A percentile compares a stretch with the other conserved stretches of the same genome.
Conservation (phyloP, 2,888 invertebrate genomes). For the Xestia rhomboidea region DNA sequence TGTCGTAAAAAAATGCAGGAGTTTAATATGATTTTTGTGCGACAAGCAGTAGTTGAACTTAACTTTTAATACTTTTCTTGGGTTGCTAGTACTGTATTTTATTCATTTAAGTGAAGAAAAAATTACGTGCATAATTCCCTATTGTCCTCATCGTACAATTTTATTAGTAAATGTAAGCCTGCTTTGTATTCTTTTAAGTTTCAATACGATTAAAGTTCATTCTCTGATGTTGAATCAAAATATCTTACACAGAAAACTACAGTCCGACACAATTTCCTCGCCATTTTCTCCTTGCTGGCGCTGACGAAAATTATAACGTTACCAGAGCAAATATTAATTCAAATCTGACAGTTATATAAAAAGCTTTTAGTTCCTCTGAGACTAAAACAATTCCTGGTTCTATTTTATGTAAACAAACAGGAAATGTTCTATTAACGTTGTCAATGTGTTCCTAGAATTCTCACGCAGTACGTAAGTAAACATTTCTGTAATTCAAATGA, state of each 20-base stretch:
- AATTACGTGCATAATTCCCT: no score
- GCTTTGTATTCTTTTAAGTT: not conserved
- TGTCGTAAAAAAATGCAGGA: no score
- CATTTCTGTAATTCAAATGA: conserved; percentile 59
- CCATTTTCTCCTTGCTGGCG: not conserved
- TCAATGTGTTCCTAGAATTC: conserved; percentile 45
- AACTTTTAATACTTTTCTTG: no score
- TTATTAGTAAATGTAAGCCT: not conserved
- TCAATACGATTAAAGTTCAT: not conserved
- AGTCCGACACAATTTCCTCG: not conserved
- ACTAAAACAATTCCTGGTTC: conserved; percentile 21
- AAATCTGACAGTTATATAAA: conserved; percentile 15
- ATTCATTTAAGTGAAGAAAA: no score
- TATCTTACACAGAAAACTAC: not conserved
- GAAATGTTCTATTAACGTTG: conserved; percentile 44
- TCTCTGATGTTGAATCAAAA: not conserved
- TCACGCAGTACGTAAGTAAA: conserved; percentile 14
- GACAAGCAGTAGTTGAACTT: no score
- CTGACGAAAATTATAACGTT: conserved; percentile 7
- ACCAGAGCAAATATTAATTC: conserved; percentile 28
- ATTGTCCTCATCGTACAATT: not conserved
- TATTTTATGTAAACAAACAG: conserved; percentile 29
- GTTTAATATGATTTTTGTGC: no score
- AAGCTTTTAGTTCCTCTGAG: conserved; percentile 24
- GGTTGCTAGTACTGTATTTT: no score